Conservation (phyloP, 2,797 vertebrate genomes). For the Sebastes minor region DNA sequence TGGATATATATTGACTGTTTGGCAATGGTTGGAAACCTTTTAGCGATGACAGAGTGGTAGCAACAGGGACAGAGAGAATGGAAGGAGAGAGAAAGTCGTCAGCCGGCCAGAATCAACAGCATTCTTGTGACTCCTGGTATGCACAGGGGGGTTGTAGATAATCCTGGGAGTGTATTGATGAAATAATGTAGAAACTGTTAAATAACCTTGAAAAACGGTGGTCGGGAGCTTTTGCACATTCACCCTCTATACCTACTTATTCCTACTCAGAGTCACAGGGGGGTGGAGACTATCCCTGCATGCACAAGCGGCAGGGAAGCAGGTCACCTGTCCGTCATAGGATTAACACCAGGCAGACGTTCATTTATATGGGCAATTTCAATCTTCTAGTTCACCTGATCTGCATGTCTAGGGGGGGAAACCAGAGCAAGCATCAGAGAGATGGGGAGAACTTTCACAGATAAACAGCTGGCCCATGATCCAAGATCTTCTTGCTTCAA, state of each 20-base stretch:
- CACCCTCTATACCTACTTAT: conserved; percentile 27
- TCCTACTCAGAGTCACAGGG: conserved; percentile 28
- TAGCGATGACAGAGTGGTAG: conserved; percentile 39
- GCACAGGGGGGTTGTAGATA: conserved; percentile 28
- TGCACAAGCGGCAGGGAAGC: conserved; percentile 34
- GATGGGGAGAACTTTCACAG: neutral
- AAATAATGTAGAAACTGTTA: conserved; percentile 53
- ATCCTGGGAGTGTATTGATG: conserved; percentile 40
- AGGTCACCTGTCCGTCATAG: conserved; percentile 46
- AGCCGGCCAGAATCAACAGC: conserved; percentile 34
- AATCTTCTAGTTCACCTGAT: conserved; percentile 42
- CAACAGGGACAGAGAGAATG: conserved; percentile 18
- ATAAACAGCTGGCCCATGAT: neutral
- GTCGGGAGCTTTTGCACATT: conserved; percentile 23
- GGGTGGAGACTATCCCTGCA: conserved; percentile 23
- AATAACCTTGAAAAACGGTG: conserved; percentile 56
- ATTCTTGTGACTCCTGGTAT: conserved; percentile 30
- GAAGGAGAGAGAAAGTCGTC: conserved; percentile 16
- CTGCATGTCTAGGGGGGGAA: conserved; percentile 12
- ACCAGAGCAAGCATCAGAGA: neutral
- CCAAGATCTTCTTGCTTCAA: neutral
- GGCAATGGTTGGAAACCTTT: conserved; percentile 58
- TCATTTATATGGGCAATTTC: conserved; percentile 10
- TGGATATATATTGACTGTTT: conserved; percentile 69
- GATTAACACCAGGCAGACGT: conserved; percentile 38